Evolutionary conservation across 2,797 vertebrate species (phyloP), one percentile per base, ranked within the genome.

Genomic region (Phaenicophaeus curvirostris): DNA sequence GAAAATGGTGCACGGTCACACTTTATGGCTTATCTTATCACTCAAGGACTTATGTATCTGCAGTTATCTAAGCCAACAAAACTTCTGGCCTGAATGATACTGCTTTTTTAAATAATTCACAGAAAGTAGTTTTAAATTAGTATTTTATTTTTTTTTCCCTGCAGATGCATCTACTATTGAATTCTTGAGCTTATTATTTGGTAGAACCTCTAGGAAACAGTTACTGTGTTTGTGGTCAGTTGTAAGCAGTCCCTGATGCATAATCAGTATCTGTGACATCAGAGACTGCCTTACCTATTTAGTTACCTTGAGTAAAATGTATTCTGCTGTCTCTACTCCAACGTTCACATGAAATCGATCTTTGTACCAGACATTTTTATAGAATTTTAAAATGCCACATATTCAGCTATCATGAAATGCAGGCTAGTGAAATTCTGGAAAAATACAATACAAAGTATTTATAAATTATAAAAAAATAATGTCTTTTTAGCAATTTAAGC

Each of bases 1-100:
- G 55, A 86, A 69, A 90, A 78, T 92, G 93, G 78, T 83, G 72
- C 31, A 31, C 35, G 80, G 66, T 85, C 86, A 94, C 72, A 54
- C 69, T 53, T 82, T 51, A 9, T 48, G 37, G 46, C 71, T 28
- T 59, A 48, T 82, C 48, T 53, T 85, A 79, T 87, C 95, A 46
- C 46, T 84, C 63, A 86, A 59, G 30, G 67, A 85, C 23, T 93
- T 74, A 37, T 59, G 23, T 91, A 51, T 67, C 51, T 68, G 33
- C 54, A 82, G 46, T 89, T 96, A 84, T 69, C 55, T 87, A 95
- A 90, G 51, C 33, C 37, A 91, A 89, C 31, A 77, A 71, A 87
- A 69, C 24, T 62, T 89, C 67, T 80, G 7, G 15, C 37, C 21
- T 84, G 65, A 23, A 11, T 79, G 21, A 41, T 42, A 65, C 46